These are phyloP conservation scores for Brachyptera putata DNA, from an alignment of 2,888 invertebrate species.

Conservation along the genomic window DNA sequence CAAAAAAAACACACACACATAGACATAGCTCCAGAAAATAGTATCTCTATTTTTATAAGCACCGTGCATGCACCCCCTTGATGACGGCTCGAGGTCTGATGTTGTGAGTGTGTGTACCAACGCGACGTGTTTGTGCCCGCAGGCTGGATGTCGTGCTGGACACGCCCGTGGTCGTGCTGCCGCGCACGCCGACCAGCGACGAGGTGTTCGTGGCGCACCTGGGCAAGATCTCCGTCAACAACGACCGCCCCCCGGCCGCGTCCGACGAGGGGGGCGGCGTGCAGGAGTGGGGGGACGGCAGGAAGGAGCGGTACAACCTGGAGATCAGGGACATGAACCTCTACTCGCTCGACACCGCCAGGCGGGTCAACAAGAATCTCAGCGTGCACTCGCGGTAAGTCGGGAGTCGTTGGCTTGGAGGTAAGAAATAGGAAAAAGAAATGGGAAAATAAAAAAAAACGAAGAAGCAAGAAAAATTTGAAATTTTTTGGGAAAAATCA, in stretches of 20 bases:
- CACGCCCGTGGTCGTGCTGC: slow-evolving; percentile 87
- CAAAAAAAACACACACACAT: too few relatives aligned
- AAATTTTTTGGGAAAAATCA: too few relatives aligned
- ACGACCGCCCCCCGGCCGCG: slow-evolving; percentile 29
- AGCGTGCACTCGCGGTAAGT: not conserved
- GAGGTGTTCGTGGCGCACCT: slow-evolving; percentile 89
- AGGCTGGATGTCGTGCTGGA: slow-evolving; percentile 77
- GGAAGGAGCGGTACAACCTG: slow-evolving; percentile 24
- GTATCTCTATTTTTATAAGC: too few relatives aligned
- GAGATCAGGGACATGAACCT: slow-evolving; percentile 79
- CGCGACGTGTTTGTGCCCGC: too few relatives aligned
- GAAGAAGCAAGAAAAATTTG: too few relatives aligned
- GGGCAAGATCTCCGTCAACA: slow-evolving; percentile 70
- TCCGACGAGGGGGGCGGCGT: slow-evolving; percentile 14
- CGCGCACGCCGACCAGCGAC: slow-evolving; percentile 68
- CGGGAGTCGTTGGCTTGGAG: too few relatives aligned
- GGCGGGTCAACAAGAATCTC: slow-evolving; percentile 11
- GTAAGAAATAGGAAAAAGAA: too few relatives aligned
- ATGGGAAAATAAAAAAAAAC: too few relatives aligned
- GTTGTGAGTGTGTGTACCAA: too few relatives aligned
- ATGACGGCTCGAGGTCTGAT: too few relatives aligned
- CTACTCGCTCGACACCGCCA: slow-evolving; percentile 65
- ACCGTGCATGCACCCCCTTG: too few relatives aligned
- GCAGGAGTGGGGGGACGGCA: slow-evolving; percentile 20
- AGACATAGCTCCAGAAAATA: too few relatives aligned